phyloP scores from a whole-genome alignment of 1,140 invertebrate genomes.

The Thalassaphorura encarpata region DNA sequence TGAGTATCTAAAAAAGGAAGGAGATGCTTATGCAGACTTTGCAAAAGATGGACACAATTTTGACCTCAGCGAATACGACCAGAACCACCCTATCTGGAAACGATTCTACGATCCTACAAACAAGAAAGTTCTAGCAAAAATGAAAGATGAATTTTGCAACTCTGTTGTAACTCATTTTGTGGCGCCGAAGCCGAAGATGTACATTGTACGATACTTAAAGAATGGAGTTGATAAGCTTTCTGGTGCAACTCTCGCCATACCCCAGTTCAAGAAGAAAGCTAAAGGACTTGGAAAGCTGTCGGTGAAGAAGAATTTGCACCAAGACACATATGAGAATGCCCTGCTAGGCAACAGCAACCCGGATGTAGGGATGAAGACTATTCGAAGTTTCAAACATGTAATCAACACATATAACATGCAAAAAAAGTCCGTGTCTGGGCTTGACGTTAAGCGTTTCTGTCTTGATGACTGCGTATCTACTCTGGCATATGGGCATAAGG shows the following conservation, averaged over 20 bases:
- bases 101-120: conserved; percentile 1
- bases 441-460: too few relatives aligned
- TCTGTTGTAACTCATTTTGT: not conserved
- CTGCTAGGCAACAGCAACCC: not conserved
- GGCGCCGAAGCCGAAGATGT: conserved; percentile 5
- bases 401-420: too few relatives aligned
- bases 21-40: conserved; percentile 3
- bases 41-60: not conserved
- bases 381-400: not conserved
- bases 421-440: too few relatives aligned
- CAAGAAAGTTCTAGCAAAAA: conserved; percentile 7
- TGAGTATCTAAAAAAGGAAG: not conserved
- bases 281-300: too few relatives aligned
- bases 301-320: not conserved
- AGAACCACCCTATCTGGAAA: not conserved
- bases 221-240: too few relatives aligned
- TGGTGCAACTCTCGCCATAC: not conserved
- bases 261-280: too few relatives aligned
- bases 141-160: conserved; percentile 4
- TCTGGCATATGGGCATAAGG: too few relatives aligned
- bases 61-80: conserved; percentile 9
- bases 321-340: conserved; percentile 2
- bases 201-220: not conserved
- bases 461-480: too few relatives aligned
- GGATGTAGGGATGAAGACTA: not conserved